A percentile compares a stretch with the other conserved stretches of the same genome.
Conservation (phyloP, 1,140 invertebrate species). For the Rhopalosiphum maidis region DNA sequence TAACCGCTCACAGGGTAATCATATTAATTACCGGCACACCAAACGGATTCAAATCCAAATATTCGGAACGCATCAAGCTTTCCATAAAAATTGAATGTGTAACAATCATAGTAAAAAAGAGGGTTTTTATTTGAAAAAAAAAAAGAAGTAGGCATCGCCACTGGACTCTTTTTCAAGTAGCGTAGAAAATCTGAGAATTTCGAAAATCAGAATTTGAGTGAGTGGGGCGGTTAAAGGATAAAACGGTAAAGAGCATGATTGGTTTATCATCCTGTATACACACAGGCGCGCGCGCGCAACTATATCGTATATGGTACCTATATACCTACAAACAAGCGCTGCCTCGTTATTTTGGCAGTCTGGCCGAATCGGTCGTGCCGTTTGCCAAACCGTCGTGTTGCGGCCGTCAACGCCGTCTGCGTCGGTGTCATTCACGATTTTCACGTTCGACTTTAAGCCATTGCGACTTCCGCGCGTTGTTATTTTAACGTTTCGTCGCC, state of each 20-base stretch:
- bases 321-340: neutral
- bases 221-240: neutral
- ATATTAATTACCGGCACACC: no score
- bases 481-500: neutral
- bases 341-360: conserved; percentile 53
- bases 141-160: neutral
- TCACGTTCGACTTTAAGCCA: neutral
- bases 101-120: neutral
- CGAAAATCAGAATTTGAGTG: neutral
- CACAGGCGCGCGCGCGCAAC: neutral
- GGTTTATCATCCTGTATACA: neutral
- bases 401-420: neutral
- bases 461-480: no score
- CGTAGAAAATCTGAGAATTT: neutral
- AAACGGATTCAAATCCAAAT: no score
- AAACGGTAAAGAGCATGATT: no score
- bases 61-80: neutral
- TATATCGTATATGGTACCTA: neutral
- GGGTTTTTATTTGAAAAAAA: neutral
- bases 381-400: conserved; percentile 47
- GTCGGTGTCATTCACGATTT: conserved; percentile 47
- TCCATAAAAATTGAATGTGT: neutral
- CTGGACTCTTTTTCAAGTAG: no score
- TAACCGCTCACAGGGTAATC: no score
- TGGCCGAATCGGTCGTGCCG: conserved; percentile 46